Base-by-base conservation (phyloP, 2,113 vertebrate genomes). In the Phyllostomus discolor region DNA sequence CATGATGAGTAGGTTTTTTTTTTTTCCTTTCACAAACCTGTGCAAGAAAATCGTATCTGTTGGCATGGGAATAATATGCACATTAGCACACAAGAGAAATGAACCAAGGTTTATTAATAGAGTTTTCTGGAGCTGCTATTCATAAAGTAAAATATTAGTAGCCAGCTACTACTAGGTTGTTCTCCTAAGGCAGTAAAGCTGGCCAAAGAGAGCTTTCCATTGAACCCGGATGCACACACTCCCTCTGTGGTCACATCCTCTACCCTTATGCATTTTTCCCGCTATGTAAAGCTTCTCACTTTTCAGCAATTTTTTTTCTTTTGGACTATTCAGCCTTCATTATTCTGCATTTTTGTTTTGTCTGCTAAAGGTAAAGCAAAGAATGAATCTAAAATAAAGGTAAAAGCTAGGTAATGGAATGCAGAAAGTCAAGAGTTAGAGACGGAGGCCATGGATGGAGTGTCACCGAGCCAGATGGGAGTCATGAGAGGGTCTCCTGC, bases 111-210 rank as follows among this genome's bases (percentile, higher is more conserved):
- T 98, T 96, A 95, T 90, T 96, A 94, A 94, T 98, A 91, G 95
- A 97, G 89, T 98, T 98, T 98, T 97, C 96, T 98, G 97, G 94
- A 94, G 88, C 73, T 97, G 96, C 95, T 98, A 97, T 97, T 98
- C 92, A 94, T 98, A 98, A 98, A 97, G 97, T 98, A 97, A 98
- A 98, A 97, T 96, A 98, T 95, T 97, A 98, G 97, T 91, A 97
- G 92, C 72, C 64, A 95, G 82, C 69, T 96, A 98, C 93, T 95
- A 97, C 75, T 69, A 52, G 11, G 24, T 50, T 81, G 1, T 24
- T 91, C 76, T 90, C 24, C 33, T 92, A 82, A 75, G 67, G 82
- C 69, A 96, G 92, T 88, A 66, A 95, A 93, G 85, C 22, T 91
- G 66, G 73, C 28, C 87, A 76, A 64, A 70, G 31, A 95, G 62